Evolutionary conservation across 2,113 vertebrate genomes (phyloP).

Genomic region (Phyllopteryx taeniolatus): DNA sequence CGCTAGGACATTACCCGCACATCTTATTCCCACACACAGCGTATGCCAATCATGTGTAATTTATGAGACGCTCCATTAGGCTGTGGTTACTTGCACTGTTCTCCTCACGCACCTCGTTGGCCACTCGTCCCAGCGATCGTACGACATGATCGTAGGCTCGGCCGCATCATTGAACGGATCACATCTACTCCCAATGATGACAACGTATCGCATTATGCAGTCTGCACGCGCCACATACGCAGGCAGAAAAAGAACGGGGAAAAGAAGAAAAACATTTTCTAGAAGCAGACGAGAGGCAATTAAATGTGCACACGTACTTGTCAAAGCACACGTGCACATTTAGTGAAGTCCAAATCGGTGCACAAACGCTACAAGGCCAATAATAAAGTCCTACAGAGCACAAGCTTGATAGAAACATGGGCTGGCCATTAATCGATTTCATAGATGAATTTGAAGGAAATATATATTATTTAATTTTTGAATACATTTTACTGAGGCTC

Average conservation of each 20-base stretch:
- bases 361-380: background rate
- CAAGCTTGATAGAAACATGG: background rate
- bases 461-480: no score
- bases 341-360: background rate
- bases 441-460: no score
- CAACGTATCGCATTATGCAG: conserved; percentile 4
- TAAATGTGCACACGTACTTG: conserved; percentile 7
- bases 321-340: conserved; percentile 5
- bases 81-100: conserved; percentile 9
- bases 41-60: conserved; percentile 1
- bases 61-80: conserved; percentile 9
- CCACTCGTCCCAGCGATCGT: conserved; percentile 20
- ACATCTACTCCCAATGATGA: conserved; percentile 13
- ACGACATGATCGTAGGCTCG: conserved; percentile 30
- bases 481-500: no score
- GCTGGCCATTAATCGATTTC: no score
- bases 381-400: background rate
- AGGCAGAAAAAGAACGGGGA: background rate
- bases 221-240: background rate
- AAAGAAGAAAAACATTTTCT: background rate
- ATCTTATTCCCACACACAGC: background rate
- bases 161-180: conserved; percentile 44
- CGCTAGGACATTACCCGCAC: background rate
- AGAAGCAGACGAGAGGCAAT: conserved; percentile 12
- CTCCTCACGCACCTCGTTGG: conserved; percentile 4